Evolutionary conservation across 2,888 invertebrate species (phyloP).

Genomic region (Drosophila suboccidentalis): DNA sequence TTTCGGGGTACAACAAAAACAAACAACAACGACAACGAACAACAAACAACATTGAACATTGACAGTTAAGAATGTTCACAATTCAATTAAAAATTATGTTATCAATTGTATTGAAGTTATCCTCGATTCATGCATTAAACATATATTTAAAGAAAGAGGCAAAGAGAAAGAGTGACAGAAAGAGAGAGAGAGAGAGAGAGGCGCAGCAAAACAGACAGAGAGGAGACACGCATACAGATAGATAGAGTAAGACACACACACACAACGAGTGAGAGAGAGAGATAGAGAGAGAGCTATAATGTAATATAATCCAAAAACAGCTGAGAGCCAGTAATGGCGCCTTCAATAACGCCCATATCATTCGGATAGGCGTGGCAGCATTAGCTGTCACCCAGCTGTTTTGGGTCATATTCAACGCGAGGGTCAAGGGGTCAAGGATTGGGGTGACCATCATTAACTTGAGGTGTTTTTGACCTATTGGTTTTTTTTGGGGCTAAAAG

Average conservation of each 20-base stretch:
- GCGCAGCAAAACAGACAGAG: conserved; percentile 28
- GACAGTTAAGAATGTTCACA: conserved; percentile 26
- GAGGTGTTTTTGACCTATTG: not conserved
- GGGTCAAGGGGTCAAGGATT: not conserved
- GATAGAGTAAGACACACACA: conserved; percentile 24
- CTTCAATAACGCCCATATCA: not conserved
- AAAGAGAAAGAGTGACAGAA: conserved; percentile 9
- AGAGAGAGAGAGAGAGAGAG: conserved; percentile 18
- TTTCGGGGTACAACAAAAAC: conserved; percentile 30
- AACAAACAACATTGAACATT: conserved; percentile 39
- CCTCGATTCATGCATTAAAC: conserved; percentile 55
- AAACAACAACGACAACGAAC: conserved; percentile 52
- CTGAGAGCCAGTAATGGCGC: conserved; percentile 5
- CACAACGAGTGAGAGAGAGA: conserved; percentile 4
- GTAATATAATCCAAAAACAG: conserved; percentile 7
- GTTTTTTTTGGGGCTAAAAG: conserved; percentile 6
- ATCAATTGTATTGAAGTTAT: conserved; percentile 16
- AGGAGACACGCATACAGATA: conserved; percentile 15
- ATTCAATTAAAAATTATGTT: conserved; percentile 11
- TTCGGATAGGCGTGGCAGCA: conserved; percentile 9
- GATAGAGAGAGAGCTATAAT: not conserved
- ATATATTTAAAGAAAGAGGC: conserved; percentile 15
- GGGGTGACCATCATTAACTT: not conserved
- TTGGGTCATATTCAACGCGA: not conserved
- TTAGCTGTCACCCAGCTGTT: conserved; percentile 35